These are phyloP conservation scores for Drosophila tristis DNA, from an alignment of 1,140 invertebrate genomes.

Conservation along the genomic window DNA sequence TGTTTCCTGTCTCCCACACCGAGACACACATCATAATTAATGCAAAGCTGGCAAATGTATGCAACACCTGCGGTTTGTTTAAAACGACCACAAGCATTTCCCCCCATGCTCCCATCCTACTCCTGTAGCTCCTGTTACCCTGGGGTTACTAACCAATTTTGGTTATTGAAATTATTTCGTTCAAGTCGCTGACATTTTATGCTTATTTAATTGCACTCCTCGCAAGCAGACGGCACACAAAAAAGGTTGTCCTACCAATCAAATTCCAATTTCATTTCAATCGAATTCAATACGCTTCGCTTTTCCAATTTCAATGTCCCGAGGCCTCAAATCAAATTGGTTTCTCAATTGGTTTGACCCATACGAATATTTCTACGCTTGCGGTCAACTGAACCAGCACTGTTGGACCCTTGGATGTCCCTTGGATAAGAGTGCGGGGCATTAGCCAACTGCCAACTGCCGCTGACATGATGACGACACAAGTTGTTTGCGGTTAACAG, in stretches of 20 bases:
- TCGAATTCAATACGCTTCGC: constrained; percentile 66
- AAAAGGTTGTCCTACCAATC: constrained; percentile 31
- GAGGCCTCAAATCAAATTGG: constrained; percentile 43
- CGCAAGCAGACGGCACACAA: too few relatives aligned
- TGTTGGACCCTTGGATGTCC: not conserved
- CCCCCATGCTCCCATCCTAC: constrained; percentile 23
- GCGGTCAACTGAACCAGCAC: constrained; percentile 64
- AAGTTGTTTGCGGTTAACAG: constrained; percentile 41
- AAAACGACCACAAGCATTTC: constrained; percentile 79
- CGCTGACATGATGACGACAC: constrained; percentile 48
- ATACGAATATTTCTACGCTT: constrained; percentile 44
- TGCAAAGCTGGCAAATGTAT: constrained; percentile 84
- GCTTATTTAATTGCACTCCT: constrained; percentile 67
- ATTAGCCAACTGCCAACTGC: constrained; percentile 26
- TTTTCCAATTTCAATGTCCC: constrained; percentile 60
- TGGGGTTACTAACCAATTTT: constrained; percentile 25
- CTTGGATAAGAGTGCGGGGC: not conserved
- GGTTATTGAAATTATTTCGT: constrained; percentile 62
- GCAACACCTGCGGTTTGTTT: constrained; percentile 84
- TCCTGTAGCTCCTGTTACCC: not conserved
- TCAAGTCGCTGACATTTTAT: constrained; percentile 72
- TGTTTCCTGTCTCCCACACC: constrained; percentile 1
- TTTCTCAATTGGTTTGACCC: constrained; percentile 53
- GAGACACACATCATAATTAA: constrained; percentile 81
- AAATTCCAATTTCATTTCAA: constrained; percentile 69